These are phyloP conservation scores for Macroglossus sobrinus DNA, from an alignment of 2,113 vertebrate species.

Conservation along the genomic window DNA sequence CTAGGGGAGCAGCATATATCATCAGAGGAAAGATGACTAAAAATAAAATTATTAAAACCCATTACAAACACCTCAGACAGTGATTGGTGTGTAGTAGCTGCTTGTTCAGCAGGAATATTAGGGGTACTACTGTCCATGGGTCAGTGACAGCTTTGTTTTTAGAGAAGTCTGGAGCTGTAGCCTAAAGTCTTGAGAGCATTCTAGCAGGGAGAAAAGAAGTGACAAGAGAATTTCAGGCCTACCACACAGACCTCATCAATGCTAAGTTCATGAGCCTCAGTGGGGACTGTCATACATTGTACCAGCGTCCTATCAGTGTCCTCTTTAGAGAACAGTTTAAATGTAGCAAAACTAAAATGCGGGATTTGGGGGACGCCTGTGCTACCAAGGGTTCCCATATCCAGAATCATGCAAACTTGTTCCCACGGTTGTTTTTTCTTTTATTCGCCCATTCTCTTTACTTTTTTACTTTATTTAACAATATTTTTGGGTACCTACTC, in stretches of 20 bases:
- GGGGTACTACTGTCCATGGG: not conserved
- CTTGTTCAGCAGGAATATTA: not conserved
- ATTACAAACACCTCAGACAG: not conserved
- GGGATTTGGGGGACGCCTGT: rapidly evolving
- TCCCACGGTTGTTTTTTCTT: not conserved
- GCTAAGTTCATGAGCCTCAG: not conserved
- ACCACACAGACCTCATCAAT: not conserved
- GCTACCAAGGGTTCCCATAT: rapidly evolving
- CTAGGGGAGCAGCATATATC: not conserved
- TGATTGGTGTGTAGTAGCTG: not conserved
- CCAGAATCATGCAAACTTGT: not conserved
- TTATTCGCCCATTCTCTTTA: not conserved
- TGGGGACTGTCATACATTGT: rapidly evolving
- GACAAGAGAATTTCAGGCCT: not conserved
- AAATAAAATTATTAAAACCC: not conserved
- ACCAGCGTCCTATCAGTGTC: not conserved
- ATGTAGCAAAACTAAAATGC: not conserved
- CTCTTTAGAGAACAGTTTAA: not conserved
- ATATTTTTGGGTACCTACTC: not conserved
- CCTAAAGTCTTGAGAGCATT: not conserved
- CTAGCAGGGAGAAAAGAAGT: not conserved
- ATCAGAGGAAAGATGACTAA: not conserved
- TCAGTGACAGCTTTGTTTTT: not conserved
- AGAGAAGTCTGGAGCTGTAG: not conserved
- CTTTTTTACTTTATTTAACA: not conserved